These are phyloP conservation scores for Falcaria lacertinaria DNA, from an alignment of 2,888 invertebrate species.

Conservation along the genomic window DNA sequence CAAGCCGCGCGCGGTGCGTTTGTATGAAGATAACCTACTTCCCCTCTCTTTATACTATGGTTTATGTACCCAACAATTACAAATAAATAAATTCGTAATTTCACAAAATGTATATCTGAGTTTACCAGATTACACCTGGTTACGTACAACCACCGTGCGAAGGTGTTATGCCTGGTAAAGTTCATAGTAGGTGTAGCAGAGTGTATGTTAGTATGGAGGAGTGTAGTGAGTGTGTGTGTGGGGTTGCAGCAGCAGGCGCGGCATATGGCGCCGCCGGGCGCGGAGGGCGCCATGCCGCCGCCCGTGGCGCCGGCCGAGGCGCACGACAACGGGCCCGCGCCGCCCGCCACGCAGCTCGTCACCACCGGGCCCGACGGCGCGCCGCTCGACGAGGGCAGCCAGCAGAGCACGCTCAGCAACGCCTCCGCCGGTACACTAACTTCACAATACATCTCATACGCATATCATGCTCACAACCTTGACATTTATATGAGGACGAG, in stretches of 20 bases:
- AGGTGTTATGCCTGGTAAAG: too few relatives aligned
- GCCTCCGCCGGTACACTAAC: slow-evolving; percentile 91
- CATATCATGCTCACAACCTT: not conserved
- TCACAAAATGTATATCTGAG: too few relatives aligned
- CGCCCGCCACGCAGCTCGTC: slow-evolving; percentile 91
- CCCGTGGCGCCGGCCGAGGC: slow-evolving; percentile 80
- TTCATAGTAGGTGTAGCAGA: too few relatives aligned
- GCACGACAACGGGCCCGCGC: slow-evolving; percentile 83
- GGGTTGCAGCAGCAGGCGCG: slow-evolving; percentile 73
- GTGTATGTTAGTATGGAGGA: too few relatives aligned
- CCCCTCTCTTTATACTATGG: too few relatives aligned
- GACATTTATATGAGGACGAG: too few relatives aligned
- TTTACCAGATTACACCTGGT: too few relatives aligned
- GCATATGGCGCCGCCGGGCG: slow-evolving; percentile 75
- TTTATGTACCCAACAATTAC: too few relatives aligned
- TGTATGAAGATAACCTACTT: too few relatives aligned
- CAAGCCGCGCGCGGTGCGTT: too few relatives aligned
- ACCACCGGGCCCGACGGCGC: slow-evolving; percentile 95
- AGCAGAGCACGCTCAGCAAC: slow-evolving; percentile 95
- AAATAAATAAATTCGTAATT: too few relatives aligned
- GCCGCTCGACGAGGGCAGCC: slow-evolving; percentile 93
- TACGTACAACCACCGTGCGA: too few relatives aligned
- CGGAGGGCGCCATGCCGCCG: slow-evolving; percentile 80
- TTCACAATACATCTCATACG: not conserved
- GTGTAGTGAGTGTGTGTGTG: slow-evolving; percentile 11